Evolutionary conservation across 2,888 invertebrate species (phyloP).

Genomic region (Arrhopalites spinosus): DNA sequence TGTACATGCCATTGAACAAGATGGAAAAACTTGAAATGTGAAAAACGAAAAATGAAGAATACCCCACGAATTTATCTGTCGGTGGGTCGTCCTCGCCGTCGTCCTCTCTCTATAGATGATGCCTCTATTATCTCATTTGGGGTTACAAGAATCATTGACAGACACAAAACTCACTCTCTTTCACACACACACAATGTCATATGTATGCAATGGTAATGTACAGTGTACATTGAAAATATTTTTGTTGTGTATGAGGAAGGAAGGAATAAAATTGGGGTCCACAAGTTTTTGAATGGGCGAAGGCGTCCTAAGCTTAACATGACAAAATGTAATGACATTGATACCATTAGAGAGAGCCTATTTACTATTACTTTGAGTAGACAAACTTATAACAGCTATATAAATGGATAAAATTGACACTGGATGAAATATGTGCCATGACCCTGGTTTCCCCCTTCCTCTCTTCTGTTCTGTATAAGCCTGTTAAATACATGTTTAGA

Average conservation of each 20-base stretch:
- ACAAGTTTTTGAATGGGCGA: too few relatives aligned
- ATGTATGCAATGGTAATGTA: not conserved
- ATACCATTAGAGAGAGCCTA: too few relatives aligned
- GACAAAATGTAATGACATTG: too few relatives aligned
- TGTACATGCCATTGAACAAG: not conserved
- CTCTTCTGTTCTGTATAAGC: too few relatives aligned
- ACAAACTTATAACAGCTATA: too few relatives aligned
- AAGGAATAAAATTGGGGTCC: not conserved
- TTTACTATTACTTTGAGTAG: too few relatives aligned
- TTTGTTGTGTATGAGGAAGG: not conserved
- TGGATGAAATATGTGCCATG: too few relatives aligned
- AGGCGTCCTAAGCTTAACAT: too few relatives aligned
- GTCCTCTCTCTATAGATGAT: slow-evolving; percentile 24
- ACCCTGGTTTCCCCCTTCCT: too few relatives aligned
- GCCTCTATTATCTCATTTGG: slow-evolving; percentile 41
- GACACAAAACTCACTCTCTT: not conserved
- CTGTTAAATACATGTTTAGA: too few relatives aligned
- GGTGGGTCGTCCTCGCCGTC: not conserved
- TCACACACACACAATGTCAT: not conserved
- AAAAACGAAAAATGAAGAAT: slow-evolving; percentile 24
- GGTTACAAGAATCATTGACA: slow-evolving; percentile 30
- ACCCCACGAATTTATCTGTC: slow-evolving; percentile 19
- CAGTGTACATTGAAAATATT: not conserved
- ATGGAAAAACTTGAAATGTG: not conserved
- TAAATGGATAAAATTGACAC: too few relatives aligned